phyloP scores from a whole-genome alignment of 2,888 invertebrate species.

The Rapana venosa region DNA sequence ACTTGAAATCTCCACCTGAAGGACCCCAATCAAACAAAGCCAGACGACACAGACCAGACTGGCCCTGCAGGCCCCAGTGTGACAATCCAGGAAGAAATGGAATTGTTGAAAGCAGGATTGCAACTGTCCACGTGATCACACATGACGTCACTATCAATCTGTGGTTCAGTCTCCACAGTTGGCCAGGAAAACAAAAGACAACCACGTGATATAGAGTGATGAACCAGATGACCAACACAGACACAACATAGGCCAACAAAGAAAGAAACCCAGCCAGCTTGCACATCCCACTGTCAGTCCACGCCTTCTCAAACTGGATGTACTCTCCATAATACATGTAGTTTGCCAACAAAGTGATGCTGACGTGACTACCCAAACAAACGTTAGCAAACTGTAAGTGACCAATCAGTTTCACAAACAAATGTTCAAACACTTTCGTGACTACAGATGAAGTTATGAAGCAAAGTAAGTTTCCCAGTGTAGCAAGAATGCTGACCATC shows the following conservation, averaged over 20 bases:
- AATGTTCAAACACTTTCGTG: background rate
- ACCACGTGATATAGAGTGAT: background rate
- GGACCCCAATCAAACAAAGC: background rate
- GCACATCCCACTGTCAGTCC: background rate
- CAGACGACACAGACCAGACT: conserved; percentile 1
- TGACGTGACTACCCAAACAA: background rate
- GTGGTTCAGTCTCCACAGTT: background rate
- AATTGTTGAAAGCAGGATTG: background rate
- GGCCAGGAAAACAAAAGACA: background rate
- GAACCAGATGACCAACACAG: background rate
- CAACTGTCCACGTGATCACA: background rate
- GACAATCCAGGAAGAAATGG: background rate
- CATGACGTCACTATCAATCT: background rate
- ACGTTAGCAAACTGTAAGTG: conserved; percentile 2
- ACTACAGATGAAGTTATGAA: background rate
- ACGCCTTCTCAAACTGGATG: background rate
- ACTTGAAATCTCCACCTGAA: background rate
- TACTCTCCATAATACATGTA: background rate
- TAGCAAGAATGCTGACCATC: background rate
- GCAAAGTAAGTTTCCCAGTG: background rate
- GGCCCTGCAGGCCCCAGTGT: background rate
- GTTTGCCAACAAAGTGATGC: background rate
- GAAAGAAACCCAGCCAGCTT: background rate
- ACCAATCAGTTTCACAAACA: background rate
- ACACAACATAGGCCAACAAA: background rate